Base-by-base conservation (phyloP, 2,113 vertebrate species). In the Neolamprologus caudopunctatus region DNA sequence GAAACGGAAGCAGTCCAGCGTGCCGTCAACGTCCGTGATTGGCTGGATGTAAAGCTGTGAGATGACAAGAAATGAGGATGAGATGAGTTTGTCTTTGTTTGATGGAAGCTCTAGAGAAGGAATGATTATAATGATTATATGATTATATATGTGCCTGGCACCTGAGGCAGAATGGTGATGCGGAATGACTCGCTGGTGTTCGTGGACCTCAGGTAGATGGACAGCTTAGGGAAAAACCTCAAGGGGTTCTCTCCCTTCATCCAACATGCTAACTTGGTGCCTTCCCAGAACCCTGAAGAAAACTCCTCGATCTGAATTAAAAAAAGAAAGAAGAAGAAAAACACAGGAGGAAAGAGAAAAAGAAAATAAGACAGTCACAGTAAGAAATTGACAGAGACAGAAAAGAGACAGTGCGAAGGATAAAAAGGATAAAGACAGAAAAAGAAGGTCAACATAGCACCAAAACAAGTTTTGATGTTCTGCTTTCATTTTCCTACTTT, bases 191-290 rank as follows among this genome's bases (percentile, higher is more conserved):
- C 95, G 95, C 97, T 99, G 88, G 97, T 94, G 93, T 99, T 99
- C 28, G 97, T 97, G 57, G 95, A 97, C 84, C 98, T 96, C 75
- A 99, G 93, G 92, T 99, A 99, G 93, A 99, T 97, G 86, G 99
- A 99, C 21, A 99, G 94, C 87, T 99, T 98, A 2, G 99, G 99
- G 91, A 99, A 99, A 83, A 98, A 97, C 24, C 92, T 93, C 98
- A 98, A 99, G 1, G 98, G 98, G 1, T 95, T 96, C 87, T 98
- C 97, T 11, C 95, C 95, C 91, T 96, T 98, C 26, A 96, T 91
- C 99, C 98, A 99, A 92, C 99, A 99, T 0, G 98, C 98, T 85
- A 99, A 95, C 92, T 99, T 98, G 85, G 96, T 96, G 35, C 98
- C 98, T 5, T 96, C 96, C 97, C 98, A 99, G 95, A 99, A 99